Percentiles rank a stretch among this genome's conserved stretches.
These are phyloP conservation scores for Smithornis capensis DNA, from an alignment of 2,113 vertebrate species.

Conservation along the genomic window DNA sequence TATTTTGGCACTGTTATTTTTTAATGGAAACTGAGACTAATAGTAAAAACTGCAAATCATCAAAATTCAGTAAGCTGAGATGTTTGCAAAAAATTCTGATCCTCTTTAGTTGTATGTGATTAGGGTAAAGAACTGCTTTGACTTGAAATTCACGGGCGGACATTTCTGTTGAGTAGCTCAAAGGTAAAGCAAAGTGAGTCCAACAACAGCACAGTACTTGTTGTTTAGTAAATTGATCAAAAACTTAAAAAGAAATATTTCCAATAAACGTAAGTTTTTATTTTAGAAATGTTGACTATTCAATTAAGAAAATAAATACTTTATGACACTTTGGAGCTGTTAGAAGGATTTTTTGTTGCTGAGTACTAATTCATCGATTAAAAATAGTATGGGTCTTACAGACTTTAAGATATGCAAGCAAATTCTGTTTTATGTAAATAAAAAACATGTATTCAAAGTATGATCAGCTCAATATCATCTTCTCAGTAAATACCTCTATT, in stretches of 20 bases:
- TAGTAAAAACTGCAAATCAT: background rate
- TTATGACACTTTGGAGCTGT: background rate
- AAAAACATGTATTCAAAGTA: slow-evolving; percentile 28
- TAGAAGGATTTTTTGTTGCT: slow-evolving; percentile 14
- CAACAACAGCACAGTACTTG: background rate
- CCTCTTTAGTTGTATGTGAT: background rate
- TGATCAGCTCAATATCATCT: background rate
- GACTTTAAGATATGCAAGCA: background rate
- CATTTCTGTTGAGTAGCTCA: background rate
- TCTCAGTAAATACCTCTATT: background rate
- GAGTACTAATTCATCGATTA: slow-evolving; percentile 38
- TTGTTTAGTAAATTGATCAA: slow-evolving; percentile 29
- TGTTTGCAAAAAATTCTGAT: background rate
- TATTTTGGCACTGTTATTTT: background rate
- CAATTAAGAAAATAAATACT: slow-evolving; percentile 18
- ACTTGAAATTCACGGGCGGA: background rate
- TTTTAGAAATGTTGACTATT: slow-evolving; percentile 29
- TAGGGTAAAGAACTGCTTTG: background rate
- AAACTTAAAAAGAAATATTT: slow-evolving; percentile 38
- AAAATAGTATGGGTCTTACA: slow-evolving; percentile 33
- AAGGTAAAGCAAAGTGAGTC: slow-evolving; percentile 6
- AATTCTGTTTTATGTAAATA: slow-evolving; percentile 29
- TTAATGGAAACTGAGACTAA: background rate
- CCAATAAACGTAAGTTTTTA: background rate
- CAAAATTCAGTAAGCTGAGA: background rate